These are phyloP conservation scores for Macropodus opercularis DNA, from an alignment of 2,797 vertebrate species.

Conservation along the genomic window DNA sequence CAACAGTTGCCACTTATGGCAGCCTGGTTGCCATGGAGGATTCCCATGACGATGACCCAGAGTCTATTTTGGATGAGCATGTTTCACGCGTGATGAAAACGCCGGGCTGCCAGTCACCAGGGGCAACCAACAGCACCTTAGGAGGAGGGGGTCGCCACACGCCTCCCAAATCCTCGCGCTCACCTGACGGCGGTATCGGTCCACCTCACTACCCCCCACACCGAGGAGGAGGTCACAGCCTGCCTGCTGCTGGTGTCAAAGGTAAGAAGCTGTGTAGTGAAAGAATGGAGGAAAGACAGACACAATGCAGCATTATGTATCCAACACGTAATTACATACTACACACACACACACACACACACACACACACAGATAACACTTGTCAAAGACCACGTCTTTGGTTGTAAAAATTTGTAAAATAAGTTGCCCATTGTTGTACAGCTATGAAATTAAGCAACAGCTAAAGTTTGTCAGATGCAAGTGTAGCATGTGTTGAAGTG, in stretches of 20 bases:
- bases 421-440: too few relatives aligned
- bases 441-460: neutral
- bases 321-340: too few relatives aligned
- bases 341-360: too few relatives aligned
- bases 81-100: conserved; percentile 95
- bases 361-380: neutral
- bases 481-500: neutral
- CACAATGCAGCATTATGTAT: too few relatives aligned
- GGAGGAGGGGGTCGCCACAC: conserved; percentile 83
- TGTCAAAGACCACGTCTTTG: neutral
- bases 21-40: conserved; percentile 87
- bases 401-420: neutral
- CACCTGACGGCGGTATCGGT: conserved; percentile 83
- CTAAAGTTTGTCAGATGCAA: neutral
- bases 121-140: conserved; percentile 79
- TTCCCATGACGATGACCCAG: conserved; percentile 90
- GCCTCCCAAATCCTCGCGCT: conserved; percentile 86
- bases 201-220: conserved; percentile 71
- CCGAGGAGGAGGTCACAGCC: conserved; percentile 72
- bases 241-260: conserved; percentile 75
- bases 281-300: conserved; percentile 6
- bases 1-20: conserved; percentile 75
- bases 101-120: conserved; percentile 92
- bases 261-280: conserved; percentile 77
- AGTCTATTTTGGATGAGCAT: conserved; percentile 93